Evolutionary conservation across 2,888 invertebrate genomes (phyloP).

Genomic region (Athalia circularis): DNA sequence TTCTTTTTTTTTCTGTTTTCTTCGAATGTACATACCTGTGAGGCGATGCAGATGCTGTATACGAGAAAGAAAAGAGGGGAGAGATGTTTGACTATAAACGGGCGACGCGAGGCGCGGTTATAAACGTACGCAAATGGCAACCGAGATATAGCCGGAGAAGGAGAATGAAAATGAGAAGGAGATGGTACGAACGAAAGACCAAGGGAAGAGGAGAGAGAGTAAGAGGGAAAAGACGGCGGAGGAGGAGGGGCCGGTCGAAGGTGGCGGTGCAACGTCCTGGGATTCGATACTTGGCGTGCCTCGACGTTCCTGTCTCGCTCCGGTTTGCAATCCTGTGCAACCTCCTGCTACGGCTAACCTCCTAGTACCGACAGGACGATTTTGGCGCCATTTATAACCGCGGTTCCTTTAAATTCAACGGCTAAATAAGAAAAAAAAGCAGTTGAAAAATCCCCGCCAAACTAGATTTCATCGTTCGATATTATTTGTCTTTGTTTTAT

Average conservation of each 20-base stretch:
- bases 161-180: background rate
- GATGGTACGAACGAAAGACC: background rate
- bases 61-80: background rate
- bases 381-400: conserved; percentile 67
- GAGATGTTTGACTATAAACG: background rate
- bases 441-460: too few relatives aligned
- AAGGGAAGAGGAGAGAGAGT: background rate
- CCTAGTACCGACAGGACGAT: conserved; percentile 71
- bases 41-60: too few relatives aligned
- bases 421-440: background rate
- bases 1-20: too few relatives aligned
- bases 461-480: too few relatives aligned
- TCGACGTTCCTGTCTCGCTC: conserved; percentile 45
- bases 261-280: conserved; percentile 48
- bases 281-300: conserved; percentile 51
- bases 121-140: conserved; percentile 43
- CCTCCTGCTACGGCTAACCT: conserved; percentile 65
- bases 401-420: conserved; percentile 53
- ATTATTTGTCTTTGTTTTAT: too few relatives aligned
- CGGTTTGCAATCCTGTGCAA: conserved; percentile 69
- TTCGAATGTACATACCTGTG: too few relatives aligned
- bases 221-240: background rate
- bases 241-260: conserved; percentile 30
- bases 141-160: background rate
- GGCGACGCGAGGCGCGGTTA: conserved; percentile 9